Conservation (phyloP, 2,797 vertebrate genomes). For the Malurus splendens region DNA sequence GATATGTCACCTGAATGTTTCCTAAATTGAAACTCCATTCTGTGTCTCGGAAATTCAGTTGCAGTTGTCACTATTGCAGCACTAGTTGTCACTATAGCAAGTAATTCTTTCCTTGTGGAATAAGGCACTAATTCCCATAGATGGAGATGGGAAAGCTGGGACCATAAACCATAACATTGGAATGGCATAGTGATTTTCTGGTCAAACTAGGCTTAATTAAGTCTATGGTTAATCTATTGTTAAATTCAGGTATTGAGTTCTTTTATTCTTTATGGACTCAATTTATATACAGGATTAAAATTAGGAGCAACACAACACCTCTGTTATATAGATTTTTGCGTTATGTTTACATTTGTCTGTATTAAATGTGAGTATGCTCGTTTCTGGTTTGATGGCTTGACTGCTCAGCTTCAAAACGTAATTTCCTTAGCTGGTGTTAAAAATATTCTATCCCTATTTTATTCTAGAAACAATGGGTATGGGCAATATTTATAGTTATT, state of each 20-base stretch:
- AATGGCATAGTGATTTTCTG: background rate
- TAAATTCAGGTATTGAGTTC: background rate
- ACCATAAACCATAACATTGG: background rate
- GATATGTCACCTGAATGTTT: background rate
- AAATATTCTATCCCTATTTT: background rate
- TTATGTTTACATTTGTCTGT: background rate
- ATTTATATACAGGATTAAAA: background rate
- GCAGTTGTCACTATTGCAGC: background rate
- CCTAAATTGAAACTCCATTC: background rate
- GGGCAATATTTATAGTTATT: background rate
- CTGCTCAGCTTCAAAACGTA: background rate
- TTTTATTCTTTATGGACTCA: background rate
- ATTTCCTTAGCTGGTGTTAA: background rate
- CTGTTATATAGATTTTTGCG: background rate
- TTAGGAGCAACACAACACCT: background rate
- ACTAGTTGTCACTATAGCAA: background rate
- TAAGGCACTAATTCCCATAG: background rate
- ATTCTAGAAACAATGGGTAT: background rate
- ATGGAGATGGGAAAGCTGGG: background rate
- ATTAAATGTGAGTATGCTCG: background rate
- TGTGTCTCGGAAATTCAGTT: background rate
- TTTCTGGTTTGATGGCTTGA: background rate
- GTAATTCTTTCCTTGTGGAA: background rate
- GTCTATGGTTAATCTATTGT: background rate
- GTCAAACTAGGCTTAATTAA: background rate